These are phyloP conservation scores for Apodemia zela DNA, from an alignment of 2,888 invertebrate genomes.

Conservation along the genomic window DNA sequence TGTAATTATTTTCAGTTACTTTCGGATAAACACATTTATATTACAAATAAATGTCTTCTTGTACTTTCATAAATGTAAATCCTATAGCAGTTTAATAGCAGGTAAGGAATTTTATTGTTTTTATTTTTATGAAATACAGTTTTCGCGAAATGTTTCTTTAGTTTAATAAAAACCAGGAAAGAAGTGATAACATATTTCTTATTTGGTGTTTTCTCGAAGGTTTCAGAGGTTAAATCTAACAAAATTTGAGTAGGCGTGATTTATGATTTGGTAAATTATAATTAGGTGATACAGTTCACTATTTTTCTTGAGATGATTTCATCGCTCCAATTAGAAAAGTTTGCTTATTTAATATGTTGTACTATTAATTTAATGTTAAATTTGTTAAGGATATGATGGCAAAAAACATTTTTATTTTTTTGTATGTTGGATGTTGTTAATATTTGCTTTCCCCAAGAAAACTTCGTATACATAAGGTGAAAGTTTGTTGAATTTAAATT, in stretches of 20 bases:
- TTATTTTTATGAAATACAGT: not conserved
- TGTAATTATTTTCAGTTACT: constrained; percentile 42
- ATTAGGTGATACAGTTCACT: constrained; percentile 16
- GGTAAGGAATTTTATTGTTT: constrained; percentile 13
- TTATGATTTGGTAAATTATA: constrained; percentile 17
- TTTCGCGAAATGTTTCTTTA: not conserved
- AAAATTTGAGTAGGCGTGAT: constrained; percentile 19
- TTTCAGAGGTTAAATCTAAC: not conserved
- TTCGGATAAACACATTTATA: constrained; percentile 36
- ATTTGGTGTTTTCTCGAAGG: constrained; percentile 11
- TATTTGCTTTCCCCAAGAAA: constrained; percentile 36
- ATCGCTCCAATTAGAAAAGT: constrained; percentile 3
- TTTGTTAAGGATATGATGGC: constrained; percentile 36
- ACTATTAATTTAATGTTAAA: not conserved
- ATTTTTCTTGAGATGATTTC: constrained; percentile 20
- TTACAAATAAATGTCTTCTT: constrained; percentile 38
- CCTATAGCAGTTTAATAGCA: constrained; percentile 11
- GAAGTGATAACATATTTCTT: not conserved
- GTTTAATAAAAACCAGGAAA: not conserved
- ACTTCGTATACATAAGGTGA: constrained; percentile 38
- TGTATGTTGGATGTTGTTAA: constrained; percentile 38
- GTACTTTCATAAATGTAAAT: constrained; percentile 8
- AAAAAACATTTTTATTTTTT: constrained; percentile 62
- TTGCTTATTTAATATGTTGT: not conserved
- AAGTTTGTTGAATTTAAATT: constrained; percentile 32